Percentiles rank a stretch among this genome's conserved stretches.
Conservation (phyloP, 1,140 invertebrate genomes). For the Leptinotarsa defecta region DNA sequence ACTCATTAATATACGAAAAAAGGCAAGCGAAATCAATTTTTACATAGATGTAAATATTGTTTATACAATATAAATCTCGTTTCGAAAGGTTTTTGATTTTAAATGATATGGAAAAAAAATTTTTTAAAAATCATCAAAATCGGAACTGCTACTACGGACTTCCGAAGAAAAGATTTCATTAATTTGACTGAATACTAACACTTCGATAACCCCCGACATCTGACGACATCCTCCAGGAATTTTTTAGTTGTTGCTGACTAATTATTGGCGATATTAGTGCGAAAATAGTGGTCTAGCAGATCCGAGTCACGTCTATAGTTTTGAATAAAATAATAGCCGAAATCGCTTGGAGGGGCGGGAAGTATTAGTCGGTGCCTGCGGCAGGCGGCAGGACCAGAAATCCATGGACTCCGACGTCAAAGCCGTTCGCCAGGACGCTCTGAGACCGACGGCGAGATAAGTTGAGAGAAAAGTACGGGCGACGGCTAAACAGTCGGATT, state of each 20-base stretch:
- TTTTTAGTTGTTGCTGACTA: neutral
- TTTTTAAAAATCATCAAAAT: no score
- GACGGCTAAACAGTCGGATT: neutral
- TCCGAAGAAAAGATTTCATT: no score
- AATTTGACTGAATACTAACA: neutral
- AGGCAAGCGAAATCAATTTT: no score
- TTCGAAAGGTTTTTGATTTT: no score
- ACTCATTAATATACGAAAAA: no score
- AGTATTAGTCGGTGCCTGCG: neutral
- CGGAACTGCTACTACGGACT: no score
- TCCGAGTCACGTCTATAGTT: constrained; percentile 2
- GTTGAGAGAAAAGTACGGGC: neutral
- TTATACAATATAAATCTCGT: no score
- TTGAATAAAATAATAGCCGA: neutral
- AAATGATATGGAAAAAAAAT: no score
- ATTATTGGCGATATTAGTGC: neutral
- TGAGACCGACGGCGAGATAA: neutral
- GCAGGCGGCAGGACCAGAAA: neutral
- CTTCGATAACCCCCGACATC: neutral
- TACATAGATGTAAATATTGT: no score
- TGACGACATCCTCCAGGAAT: neutral
- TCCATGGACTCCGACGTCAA: neutral
- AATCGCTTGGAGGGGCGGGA: constrained; percentile 2
- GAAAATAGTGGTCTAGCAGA: neutral
- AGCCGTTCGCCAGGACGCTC: neutral